phyloP scores from a whole-genome alignment of 2,888 invertebrate genomes.

The Eurois occulta region DNA sequence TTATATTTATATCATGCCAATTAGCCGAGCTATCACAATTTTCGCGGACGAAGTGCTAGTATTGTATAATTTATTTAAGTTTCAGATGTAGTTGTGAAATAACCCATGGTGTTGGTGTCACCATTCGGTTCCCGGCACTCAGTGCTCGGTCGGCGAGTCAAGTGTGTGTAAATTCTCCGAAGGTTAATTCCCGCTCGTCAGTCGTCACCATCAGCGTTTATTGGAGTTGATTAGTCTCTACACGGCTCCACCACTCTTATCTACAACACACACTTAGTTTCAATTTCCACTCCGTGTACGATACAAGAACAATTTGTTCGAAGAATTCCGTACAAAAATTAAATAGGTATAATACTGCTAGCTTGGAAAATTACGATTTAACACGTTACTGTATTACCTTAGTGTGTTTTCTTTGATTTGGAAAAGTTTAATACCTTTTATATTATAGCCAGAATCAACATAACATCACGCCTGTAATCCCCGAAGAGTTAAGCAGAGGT shows the following conservation, averaged over 20 bases:
- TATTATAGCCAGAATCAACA: neutral
- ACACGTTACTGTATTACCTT: conserved; percentile 33
- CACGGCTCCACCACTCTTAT: conserved; percentile 61
- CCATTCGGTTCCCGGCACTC: conserved; percentile 22
- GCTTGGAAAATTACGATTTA: conserved; percentile 57
- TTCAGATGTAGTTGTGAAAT: conserved; percentile 3
- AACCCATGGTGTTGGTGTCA: conserved; percentile 32
- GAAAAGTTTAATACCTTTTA: conserved; percentile 1
- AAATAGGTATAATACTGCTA: conserved; percentile 44
- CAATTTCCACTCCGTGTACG: conserved; percentile 60
- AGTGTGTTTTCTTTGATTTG: conserved; percentile 23
- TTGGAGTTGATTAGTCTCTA: conserved; percentile 75
- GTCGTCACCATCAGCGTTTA: conserved; percentile 73
- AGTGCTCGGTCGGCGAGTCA: conserved; percentile 42
- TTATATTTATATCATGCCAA: no score
- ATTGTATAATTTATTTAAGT: neutral
- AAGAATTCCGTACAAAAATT: conserved; percentile 55
- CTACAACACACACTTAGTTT: conserved; percentile 67
- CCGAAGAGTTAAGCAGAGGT: neutral
- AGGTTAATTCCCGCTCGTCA: conserved; percentile 67
- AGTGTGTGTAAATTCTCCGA: conserved; percentile 66
- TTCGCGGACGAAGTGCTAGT: no score
- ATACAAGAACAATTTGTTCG: conserved; percentile 60
- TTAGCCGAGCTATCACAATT: no score
- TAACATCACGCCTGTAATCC: neutral